phyloP scores from a whole-genome alignment of 2,797 vertebrate species.

The Aplochiton taeniatus region DNA sequence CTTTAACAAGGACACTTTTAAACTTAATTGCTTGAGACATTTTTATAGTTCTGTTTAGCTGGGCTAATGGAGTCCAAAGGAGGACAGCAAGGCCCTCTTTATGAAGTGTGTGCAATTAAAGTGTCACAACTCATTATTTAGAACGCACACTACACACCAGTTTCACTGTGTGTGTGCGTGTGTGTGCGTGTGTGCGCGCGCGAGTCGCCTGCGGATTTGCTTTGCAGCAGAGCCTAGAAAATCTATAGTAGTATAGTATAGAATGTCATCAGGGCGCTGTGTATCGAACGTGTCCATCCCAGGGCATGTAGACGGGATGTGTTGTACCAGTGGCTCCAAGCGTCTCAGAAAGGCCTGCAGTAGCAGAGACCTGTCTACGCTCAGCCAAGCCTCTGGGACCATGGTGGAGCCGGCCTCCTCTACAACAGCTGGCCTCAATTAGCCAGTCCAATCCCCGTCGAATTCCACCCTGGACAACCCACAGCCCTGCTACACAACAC shows the following conservation, averaged over 20 bases:
- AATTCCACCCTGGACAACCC: slow-evolving; percentile 22
- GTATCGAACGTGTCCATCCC: slow-evolving; percentile 9
- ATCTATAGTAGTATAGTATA: too few relatives aligned
- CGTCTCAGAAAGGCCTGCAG: slow-evolving; percentile 30
- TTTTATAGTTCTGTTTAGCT: slow-evolving; percentile 3
- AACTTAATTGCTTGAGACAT: slow-evolving; percentile 1
- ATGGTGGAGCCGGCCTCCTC: slow-evolving; percentile 33
- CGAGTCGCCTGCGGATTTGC: too few relatives aligned
- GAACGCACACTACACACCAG: background rate
- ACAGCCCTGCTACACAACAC: slow-evolving; percentile 11
- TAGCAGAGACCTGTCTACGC: slow-evolving; percentile 37
- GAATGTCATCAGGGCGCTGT: too few relatives aligned
- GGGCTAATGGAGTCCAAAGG: slow-evolving; percentile 16
- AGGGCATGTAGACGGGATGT: slow-evolving; percentile 30
- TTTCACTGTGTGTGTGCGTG: slow-evolving; percentile 1
- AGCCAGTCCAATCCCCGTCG: slow-evolving; percentile 51
- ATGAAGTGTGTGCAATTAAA: slow-evolving; percentile 15
- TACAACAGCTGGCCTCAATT: slow-evolving; percentile 70
- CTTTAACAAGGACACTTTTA: slow-evolving; percentile 8
- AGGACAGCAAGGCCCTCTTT: slow-evolving; percentile 1
- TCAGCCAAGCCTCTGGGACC: slow-evolving; percentile 35
- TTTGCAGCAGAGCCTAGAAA: slow-evolving; percentile 4
- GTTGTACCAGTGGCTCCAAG: slow-evolving; percentile 37
- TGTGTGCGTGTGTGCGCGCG: background rate
- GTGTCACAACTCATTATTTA: slow-evolving; percentile 15